Evolutionary conservation across 2,888 invertebrate species (phyloP).

Genomic region (Carabus problematicus): DNA sequence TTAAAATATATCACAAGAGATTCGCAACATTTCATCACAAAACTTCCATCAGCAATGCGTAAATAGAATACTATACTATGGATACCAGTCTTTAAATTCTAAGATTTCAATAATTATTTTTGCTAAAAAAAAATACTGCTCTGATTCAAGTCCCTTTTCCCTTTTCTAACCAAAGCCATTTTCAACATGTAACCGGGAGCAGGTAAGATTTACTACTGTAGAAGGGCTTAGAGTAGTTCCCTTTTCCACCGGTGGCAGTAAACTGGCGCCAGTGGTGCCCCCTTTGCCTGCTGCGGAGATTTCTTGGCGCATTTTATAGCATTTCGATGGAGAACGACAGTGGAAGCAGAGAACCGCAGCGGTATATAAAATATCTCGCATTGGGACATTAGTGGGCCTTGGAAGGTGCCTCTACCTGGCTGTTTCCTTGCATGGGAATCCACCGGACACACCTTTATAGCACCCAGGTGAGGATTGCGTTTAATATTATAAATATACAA

Average conservation of each 20-base stretch:
- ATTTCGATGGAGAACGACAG: slow-evolving; percentile 24
- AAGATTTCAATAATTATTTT: no score
- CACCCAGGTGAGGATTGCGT: no score
- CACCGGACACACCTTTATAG: no score
- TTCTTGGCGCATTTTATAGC: slow-evolving; percentile 16
- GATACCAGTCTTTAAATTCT: no score
- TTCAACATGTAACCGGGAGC: neutral
- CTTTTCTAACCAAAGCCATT: neutral
- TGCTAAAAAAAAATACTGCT: no score
- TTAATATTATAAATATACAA: no score
- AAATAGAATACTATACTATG: no score
- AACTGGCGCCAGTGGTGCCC: slow-evolving; percentile 48
- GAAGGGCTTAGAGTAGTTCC: slow-evolving; percentile 51
- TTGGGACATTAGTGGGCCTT: neutral
- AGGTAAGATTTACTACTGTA: slow-evolving; percentile 52
- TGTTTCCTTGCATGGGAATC: neutral
- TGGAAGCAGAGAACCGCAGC: no score
- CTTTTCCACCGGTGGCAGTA: slow-evolving; percentile 50
- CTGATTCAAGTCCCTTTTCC: no score
- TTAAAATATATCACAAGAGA: no score
- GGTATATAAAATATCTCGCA: slow-evolving; percentile 10
- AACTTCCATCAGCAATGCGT: no score
- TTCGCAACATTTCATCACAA: no score
- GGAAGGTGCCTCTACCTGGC: neutral
- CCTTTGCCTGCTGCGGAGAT: neutral